Percentiles rank a stretch among this genome's conserved stretches.
These are phyloP conservation scores for Pagetopsis macropterus DNA, from an alignment of 2,797 vertebrate genomes.

Conservation along the genomic window DNA sequence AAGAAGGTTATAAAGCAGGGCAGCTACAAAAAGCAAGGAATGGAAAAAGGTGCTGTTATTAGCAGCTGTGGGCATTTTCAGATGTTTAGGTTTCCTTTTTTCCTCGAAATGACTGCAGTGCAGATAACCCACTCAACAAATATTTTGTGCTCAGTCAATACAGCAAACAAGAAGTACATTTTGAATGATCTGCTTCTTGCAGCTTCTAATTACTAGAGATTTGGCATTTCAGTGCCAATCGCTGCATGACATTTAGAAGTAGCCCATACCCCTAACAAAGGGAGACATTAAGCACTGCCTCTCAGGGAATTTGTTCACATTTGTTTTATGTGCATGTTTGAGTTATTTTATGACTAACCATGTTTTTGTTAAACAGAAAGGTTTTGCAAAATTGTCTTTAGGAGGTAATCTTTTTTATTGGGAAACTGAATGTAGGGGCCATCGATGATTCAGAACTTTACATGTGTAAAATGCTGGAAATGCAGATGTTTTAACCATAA, in stretches of 20 bases:
- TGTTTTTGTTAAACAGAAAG: background rate
- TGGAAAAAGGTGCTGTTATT: slow-evolving; percentile 27
- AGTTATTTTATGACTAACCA: background rate
- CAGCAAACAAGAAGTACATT: slow-evolving; percentile 34
- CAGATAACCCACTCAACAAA: background rate
- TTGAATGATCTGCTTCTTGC: slow-evolving; percentile 29
- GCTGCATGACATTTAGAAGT: slow-evolving; percentile 50
- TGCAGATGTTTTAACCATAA: background rate
- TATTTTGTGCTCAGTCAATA: slow-evolving; percentile 21
- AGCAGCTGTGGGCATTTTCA: slow-evolving; percentile 5
- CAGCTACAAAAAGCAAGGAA: slow-evolving; percentile 2
- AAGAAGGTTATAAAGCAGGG: slow-evolving; percentile 23
- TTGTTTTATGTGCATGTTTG: background rate
- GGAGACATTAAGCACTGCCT: background rate
- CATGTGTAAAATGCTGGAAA: background rate
- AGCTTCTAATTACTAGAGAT: slow-evolving; percentile 34
- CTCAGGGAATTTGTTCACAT: too few relatives aligned
- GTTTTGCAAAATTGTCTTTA: background rate
- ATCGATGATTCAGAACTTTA: background rate
- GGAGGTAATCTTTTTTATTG: background rate
- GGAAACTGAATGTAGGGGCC: background rate
- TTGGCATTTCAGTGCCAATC: slow-evolving; percentile 34
- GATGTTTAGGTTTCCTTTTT: background rate
- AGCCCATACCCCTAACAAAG: background rate
- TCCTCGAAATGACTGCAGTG: background rate